Base-by-base conservation (phyloP, 2,888 invertebrate genomes). In the Drosophila kuntzei region DNA sequence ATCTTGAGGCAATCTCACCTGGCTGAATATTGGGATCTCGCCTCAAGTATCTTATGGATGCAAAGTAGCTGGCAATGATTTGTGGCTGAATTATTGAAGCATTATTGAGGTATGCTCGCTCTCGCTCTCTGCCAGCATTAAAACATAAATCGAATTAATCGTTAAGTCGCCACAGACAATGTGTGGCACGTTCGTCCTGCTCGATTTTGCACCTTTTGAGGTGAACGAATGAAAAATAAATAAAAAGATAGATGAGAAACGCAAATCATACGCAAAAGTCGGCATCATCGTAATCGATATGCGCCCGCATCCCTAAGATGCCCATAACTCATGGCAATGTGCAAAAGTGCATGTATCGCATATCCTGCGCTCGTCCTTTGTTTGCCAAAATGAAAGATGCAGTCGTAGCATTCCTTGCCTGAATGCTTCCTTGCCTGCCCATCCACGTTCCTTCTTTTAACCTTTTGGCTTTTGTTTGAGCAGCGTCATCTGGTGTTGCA, bases 261-360 rank as follows among this genome's bases (percentile, higher is more conserved):
- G 78, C 89, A 83, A 74, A 89, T 89, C 83, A 87, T 68, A 60
- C 50, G 69, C 27, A 54, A 43, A 68, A 68, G 73, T 68, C 50
- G 55, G 59, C 59, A 59, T 64, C 63, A 50, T 57, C 66, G 82
- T 70, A 89, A 84, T 89, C 85, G 85, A 85, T 89, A 81, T 79
- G 87, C 87, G 59, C 86, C 85, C 89, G 89, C 85, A 89, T 89
- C 71, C 61, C 76, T 71, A 76, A 86, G 86, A 87, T 81, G 76
- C 50, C 73, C 86, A 89, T 89, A 89, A 79, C 74, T 87, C 89
- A 89, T 77, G 80, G 80, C 87, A 88, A 91, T 90, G 90, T 91
- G 91, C 91, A 90, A 90, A 91, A 90, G 87, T 89, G 76, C 69
- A 73, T 80, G 81, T 86, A 89, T 90, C 90, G 79, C 81, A 85